Percentiles rank a stretch among this genome's conserved stretches.
phyloP scores from a whole-genome alignment of 2,888 invertebrate species.

The Sarcophaga carnaria region DNA sequence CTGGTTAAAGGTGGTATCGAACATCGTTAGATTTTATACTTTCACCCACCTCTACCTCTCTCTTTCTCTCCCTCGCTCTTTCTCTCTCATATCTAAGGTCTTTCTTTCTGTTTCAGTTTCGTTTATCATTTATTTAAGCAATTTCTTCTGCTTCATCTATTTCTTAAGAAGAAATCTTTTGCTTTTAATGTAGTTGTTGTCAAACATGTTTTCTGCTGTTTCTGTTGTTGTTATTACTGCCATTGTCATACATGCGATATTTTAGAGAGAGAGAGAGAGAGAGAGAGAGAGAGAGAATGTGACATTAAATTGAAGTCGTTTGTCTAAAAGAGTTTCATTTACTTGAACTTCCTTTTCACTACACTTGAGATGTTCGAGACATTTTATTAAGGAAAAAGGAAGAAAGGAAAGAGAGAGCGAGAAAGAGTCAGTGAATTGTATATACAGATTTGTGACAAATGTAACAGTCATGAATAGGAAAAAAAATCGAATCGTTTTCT shows the following conservation, averaged over 20 bases:
- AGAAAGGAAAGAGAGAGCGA: neutral
- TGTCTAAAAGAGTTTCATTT: constrained; percentile 45
- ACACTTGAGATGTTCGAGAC: neutral
- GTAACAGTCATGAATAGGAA: constrained; percentile 51
- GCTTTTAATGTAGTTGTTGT: constrained; percentile 31
- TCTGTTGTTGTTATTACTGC: constrained; percentile 16
- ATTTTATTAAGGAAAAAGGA: neutral
- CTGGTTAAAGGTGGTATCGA: constrained; percentile 55
- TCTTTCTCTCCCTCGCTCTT: neutral
- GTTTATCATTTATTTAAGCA: constrained; percentile 56
- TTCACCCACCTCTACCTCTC: too few relatives aligned
- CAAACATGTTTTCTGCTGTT: neutral
- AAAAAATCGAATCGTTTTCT: too few relatives aligned
- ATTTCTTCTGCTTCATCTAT: constrained; percentile 56
- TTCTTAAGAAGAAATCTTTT: constrained; percentile 34
- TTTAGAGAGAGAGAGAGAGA: neutral
- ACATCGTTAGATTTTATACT: constrained; percentile 54
- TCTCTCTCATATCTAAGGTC: constrained; percentile 6
- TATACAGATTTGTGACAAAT: constrained; percentile 19
- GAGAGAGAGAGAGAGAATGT: constrained; percentile 20
- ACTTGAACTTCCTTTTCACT: constrained; percentile 41
- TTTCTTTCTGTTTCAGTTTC: constrained; percentile 60
- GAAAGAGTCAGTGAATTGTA: neutral
- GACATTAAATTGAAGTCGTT: constrained; percentile 64
- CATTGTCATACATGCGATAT: constrained; percentile 4